phyloP scores from a whole-genome alignment of 2,888 invertebrate species.

The Autographa gamma region DNA sequence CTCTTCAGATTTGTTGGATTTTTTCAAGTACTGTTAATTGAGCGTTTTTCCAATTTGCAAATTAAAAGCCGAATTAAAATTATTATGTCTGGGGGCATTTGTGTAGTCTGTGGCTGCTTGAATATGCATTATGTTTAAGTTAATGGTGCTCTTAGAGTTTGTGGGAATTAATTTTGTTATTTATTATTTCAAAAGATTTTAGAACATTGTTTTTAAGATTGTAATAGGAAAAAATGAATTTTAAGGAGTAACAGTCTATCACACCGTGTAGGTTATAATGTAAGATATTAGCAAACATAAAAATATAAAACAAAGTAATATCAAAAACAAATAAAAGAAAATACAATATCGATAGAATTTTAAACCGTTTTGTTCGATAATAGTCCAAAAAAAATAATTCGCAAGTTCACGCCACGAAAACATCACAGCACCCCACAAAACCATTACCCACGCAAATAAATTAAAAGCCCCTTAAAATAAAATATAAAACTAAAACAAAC shows the following conservation, averaged over 20 bases:
- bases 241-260: too few relatives aligned
- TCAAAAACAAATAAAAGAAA: too few relatives aligned
- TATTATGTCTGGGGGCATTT: constrained; percentile 49
- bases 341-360: too few relatives aligned
- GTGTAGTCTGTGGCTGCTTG: constrained; percentile 21
- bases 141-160: constrained; percentile 2
- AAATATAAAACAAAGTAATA: too few relatives aligned
- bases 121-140: constrained; percentile 49
- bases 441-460: constrained; percentile 4
- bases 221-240: too few relatives aligned
- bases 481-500: constrained; percentile 37
- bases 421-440: background rate
- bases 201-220: background rate
- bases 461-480: constrained; percentile 13
- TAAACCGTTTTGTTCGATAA: too few relatives aligned
- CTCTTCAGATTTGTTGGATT: constrained; percentile 49
- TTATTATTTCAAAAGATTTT: background rate
- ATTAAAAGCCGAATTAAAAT: constrained; percentile 48
- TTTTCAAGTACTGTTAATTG: constrained; percentile 55
- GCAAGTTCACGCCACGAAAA: background rate
- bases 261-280: too few relatives aligned
- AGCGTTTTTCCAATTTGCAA: constrained; percentile 59
- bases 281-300: too few relatives aligned
- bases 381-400: background rate
- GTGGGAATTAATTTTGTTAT: background rate